These are phyloP conservation scores for Drosophila mimica DNA, from an alignment of 2,888 invertebrate genomes.

Conservation along the genomic window DNA sequence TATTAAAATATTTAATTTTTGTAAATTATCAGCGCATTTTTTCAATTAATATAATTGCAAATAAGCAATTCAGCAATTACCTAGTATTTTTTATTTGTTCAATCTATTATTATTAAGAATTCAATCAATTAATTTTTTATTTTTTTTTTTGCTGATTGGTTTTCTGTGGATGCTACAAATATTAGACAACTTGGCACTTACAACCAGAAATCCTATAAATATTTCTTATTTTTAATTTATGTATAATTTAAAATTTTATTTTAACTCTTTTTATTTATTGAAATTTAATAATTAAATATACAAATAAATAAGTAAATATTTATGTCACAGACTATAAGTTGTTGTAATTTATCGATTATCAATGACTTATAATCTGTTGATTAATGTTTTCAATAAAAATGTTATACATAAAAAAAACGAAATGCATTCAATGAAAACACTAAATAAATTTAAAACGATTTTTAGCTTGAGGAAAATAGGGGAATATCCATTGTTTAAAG, in stretches of 20 bases:
- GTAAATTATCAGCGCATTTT: not conserved
- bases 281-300: too few species aligned
- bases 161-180: too few species aligned
- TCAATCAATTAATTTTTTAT: too few species aligned
- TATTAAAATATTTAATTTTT: not conserved
- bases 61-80: not conserved
- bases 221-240: too few species aligned
- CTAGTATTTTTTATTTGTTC: not conserved
- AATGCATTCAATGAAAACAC: accelerated
- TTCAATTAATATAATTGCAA: not conserved
- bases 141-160: too few species aligned
- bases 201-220: too few species aligned
- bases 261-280: too few species aligned
- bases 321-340: not conserved
- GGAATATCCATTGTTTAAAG: not conserved
- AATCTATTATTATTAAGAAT: too few species aligned
- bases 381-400: not conserved
- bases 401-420: not conserved
- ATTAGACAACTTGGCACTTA: too few species aligned
- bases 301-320: too few species aligned
- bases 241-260: too few species aligned
- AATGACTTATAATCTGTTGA: not conserved
- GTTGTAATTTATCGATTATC: not conserved
- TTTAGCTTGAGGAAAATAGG: too few species aligned
- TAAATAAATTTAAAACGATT: not conserved